Conservation (phyloP, 2,113 vertebrate species). For the Aspiorhynchus laticeps region DNA sequence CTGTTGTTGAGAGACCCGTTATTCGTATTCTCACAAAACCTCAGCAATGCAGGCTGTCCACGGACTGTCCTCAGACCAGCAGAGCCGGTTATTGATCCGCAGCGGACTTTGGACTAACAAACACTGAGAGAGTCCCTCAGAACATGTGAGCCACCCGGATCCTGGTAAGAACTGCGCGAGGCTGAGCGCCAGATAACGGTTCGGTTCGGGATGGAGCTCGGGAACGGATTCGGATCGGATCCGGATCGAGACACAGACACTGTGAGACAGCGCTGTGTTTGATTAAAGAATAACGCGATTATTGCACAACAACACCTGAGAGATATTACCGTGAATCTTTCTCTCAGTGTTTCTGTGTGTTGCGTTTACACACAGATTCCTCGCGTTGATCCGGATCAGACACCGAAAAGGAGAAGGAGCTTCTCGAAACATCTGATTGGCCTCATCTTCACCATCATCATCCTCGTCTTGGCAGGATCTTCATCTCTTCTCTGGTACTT, state of each 20-base stretch:
- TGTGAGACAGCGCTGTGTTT: not conserved
- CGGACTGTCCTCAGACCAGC: too few species aligned
- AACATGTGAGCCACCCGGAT: not conserved
- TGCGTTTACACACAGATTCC: slow-evolving; percentile 48
- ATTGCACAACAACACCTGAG: not conserved
- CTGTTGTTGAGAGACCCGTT: not conserved
- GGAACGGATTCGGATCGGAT: not conserved
- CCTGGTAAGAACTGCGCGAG: not conserved
- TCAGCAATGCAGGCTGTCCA: not conserved
- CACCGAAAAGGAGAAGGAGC: slow-evolving; percentile 25
- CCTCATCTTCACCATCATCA: slow-evolving; percentile 52
- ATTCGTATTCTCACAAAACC: not conserved
- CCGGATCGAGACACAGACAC: not conserved
- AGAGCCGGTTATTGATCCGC: slow-evolving; percentile 57
- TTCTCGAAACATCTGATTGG: slow-evolving; percentile 52
- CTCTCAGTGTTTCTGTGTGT: not conserved
- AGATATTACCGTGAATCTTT: too few species aligned
- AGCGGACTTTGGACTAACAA: slow-evolving; percentile 71
- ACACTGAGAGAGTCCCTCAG: slow-evolving; percentile 51
- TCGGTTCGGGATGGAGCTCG: slow-evolving; percentile 6
- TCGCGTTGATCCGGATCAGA: not conserved
- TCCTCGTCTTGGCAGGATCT: slow-evolving; percentile 59
- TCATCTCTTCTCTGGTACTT: slow-evolving; percentile 72
- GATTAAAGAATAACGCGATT: too few species aligned
- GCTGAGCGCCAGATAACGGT: not conserved